Conservation (phyloP, 2,113 vertebrate genomes). For the Microcebus jonahi region DNA sequence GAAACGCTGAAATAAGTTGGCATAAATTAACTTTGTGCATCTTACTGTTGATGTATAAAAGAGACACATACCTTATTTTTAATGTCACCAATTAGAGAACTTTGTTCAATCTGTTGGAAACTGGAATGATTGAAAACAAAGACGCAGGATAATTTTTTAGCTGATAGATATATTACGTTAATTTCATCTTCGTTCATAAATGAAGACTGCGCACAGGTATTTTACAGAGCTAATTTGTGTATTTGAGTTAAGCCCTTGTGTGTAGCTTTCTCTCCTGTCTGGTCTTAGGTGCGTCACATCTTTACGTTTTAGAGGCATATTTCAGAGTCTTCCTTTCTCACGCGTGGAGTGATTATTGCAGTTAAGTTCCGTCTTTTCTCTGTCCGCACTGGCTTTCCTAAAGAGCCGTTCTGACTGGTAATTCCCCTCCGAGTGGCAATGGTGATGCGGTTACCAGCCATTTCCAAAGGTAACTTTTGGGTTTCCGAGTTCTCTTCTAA, state of each 20-base stretch:
- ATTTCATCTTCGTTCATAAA: accelerated
- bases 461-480: too few relatives aligned
- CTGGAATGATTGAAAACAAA: background rate
- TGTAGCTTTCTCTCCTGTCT: accelerated
- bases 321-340: background rate
- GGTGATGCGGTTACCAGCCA: accelerated
- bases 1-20: background rate
- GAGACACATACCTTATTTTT: background rate
- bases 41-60: background rate
- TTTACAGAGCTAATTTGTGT: accelerated
- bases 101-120: background rate
- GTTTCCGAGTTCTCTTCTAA: background rate
- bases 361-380: accelerated
- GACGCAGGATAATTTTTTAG: background rate
- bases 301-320: accelerated
- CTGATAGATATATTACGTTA: background rate
- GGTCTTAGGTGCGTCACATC: accelerated
- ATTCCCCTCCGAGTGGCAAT: too few relatives aligned
- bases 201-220: background rate
- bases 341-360: accelerated
- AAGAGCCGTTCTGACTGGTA: accelerated
- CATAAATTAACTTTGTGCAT: background rate
- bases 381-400: too few relatives aligned
- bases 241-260: too few relatives aligned
- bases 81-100: background rate